Evolutionary conservation across 1,140 invertebrate species (phyloP), one percentile per base, ranked within the genome.

Genomic region (Lethrus apterus): DNA sequence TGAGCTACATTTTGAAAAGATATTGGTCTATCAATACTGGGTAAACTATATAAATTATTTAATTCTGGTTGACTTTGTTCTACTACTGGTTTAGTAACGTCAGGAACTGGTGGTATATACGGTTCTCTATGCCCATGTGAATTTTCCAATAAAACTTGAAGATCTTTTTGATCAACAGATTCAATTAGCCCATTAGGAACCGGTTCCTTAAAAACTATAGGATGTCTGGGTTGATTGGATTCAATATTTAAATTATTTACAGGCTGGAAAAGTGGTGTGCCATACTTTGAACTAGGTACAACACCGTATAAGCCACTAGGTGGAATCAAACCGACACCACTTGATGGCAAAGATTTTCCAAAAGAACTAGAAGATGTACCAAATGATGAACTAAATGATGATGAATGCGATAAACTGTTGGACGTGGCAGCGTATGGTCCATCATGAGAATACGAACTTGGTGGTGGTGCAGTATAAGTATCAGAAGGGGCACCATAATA

Each of bases 171-270:
- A 38, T 70, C 71, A 1, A 73, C 72, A 10, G 78, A 74, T 50
- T 80, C 71, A 1, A 83, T 63, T 1, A 86, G 57, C 1, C 80
- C 81, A 34, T 68, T 66, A 2, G 84, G 83, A 2, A 86, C 77
- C 1, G 78, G 74, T 19, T 84, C 80, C 40, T 80, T 72, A 57
- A 84, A 85, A 54, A 79, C 75, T 4, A 83, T 71, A 0, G 78
- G 79, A 20, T 71, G 65, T 62, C 70, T 73, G 2, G 80, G 77
- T 29, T 68, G 65, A 8, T 61, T 51, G 13, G 54, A 49, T 46
- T 56, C 48, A 9, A 57, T 35, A 38, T 9, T n/a, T 58, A 52
- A 35, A 19, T 62, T 64, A 21, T 55, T 60, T 2, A 60, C 54
- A 3, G 63, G 63, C 0, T 68, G 46, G 15, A 64, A 60, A 7